Evolutionary conservation across 1,140 invertebrate species (phyloP), one percentile per base, ranked within the genome.

Genomic region (Conus betulinus): DNA sequence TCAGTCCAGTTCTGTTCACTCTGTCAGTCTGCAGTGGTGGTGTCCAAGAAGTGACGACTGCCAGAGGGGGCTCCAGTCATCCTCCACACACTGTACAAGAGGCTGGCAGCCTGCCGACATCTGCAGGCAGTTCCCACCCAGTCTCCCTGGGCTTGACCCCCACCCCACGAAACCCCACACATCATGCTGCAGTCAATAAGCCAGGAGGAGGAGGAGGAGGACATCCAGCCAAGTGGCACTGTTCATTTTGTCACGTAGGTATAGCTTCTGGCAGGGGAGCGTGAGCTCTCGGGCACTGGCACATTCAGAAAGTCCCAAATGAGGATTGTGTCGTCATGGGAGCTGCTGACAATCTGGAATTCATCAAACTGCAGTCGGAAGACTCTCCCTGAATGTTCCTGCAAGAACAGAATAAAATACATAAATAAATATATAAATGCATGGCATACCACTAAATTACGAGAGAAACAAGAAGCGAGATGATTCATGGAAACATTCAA

Each of bases 301-400:
- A 95, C 94, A 85, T 95, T 95, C 52, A 99, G 96, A 96, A 99
- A 99, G 96, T 99, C 99, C 99, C 99, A 99, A 94, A 99, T 99
- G 20, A 99, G 96, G 94, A 99, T 99, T 7, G 99, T 99, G 96
- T 99, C 99, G 96, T 99, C 99, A 94, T 99, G 99, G 23, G 99
- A 99, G 91, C 98, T 99, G 93, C 98, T 99, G 3, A 99, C 99
- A 92, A 99, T 99, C 96, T 99, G 99, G 96, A 99, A 99, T 96
- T 99, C 99, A 96, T 99, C 99, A 96, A 99, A 99, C 96, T 99
- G 99, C 84, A 99, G 96, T 92, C 99, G 97, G 96, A 99, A 99
- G 90, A 99, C 99, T 89, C 99, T 97, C 71, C 99, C 99, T 82
- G 99, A 99, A 96, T 99, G 99, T 96, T 99, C 98, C 99, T 99